Evolutionary conservation across 1,140 invertebrate species (phyloP).

Genomic region (Batillaria attramentaria): DNA sequence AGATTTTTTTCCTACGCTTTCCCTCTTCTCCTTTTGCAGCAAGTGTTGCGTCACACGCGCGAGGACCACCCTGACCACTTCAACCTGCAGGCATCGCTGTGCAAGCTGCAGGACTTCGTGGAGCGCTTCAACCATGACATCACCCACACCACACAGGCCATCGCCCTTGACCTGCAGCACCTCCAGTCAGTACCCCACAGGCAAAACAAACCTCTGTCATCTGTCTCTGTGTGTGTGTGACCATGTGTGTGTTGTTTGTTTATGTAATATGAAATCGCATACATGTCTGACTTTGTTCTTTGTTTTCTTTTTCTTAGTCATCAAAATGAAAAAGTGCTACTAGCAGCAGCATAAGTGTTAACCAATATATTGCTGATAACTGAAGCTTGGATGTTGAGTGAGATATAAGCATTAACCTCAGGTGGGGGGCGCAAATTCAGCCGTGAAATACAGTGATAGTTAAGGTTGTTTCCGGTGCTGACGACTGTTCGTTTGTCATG

Average conservation of each 20-base stretch:
- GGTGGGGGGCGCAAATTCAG: no score
- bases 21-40: not conserved
- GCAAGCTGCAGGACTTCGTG: conserved; percentile 30
- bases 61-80: conserved; percentile 29
- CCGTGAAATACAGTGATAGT: no score
- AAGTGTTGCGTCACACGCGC: conserved; percentile 23
- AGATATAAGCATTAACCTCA: no score
- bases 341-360: no score
- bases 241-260: not conserved
- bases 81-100: conserved; percentile 21
- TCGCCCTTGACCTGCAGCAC: conserved; percentile 11
- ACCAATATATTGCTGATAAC: no score
- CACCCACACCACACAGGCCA: conserved; percentile 24
- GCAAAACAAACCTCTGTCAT: not conserved
- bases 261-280: no score
- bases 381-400: no score
- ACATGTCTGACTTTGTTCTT: no score
- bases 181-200: conserved; percentile 12
- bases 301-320: no score
- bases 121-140: conserved; percentile 28
- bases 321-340: no score
- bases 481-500: not conserved
- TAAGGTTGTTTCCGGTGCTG: conserved; percentile 13
- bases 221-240: not conserved
- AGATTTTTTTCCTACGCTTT: no score